Conservation (phyloP, 2,113 vertebrate species). For the Bos taurus region DNA sequence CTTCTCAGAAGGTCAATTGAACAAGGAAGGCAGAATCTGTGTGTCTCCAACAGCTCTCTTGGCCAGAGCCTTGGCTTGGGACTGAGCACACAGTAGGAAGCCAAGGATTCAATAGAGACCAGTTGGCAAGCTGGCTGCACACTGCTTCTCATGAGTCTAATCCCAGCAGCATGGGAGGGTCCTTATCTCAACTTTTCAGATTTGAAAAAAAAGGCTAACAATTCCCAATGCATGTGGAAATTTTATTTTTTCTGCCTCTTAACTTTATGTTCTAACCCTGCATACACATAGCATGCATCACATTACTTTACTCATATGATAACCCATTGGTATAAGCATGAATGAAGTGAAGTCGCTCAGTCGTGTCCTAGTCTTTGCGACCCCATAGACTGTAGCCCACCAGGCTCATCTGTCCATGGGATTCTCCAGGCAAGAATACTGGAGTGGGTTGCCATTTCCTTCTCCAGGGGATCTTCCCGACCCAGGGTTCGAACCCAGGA, state of each 20-base stretch:
- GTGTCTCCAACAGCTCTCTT: neutral
- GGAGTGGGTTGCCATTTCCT: no score
- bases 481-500: no score
- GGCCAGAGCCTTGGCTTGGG: neutral
- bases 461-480: no score
- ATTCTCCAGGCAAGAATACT: no score
- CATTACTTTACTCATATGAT: neutral
- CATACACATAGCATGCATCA: neutral
- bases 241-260: neutral
- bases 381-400: no score
- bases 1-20: neutral
- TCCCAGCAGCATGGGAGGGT: neutral
- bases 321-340: neutral
- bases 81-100: neutral
- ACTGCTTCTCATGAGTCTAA: neutral
- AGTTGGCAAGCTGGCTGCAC: neutral
- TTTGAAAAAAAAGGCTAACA: neutral
- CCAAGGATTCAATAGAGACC: neutral
- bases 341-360: neutral
- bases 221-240: neutral
- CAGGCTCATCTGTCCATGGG: no score
- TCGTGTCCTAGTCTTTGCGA: no score
- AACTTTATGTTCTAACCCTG: neutral
- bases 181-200: neutral
- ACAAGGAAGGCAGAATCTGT: neutral